Base-by-base conservation (phyloP, 1,140 invertebrate species). In the Heliothis virescens region DNA sequence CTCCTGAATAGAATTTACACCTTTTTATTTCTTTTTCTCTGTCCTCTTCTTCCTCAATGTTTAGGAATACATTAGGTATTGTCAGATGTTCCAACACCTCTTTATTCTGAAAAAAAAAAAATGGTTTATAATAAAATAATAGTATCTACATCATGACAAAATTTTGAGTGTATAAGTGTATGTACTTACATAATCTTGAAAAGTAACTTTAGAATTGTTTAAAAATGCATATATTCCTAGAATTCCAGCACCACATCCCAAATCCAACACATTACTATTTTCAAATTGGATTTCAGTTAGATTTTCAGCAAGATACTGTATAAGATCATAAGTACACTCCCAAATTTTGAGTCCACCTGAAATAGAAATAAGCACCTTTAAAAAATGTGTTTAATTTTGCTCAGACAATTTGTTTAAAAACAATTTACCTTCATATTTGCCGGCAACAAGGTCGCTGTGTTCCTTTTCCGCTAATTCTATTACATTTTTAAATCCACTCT, bases 151-250 rank as follows among this genome's bases (percentile, higher is more conserved):
- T 12, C 11, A 3, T 52, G 0, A 52, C 10, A 52, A 11, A 26
- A 26, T 34, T 1, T 34, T 34, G 3, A 34, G 3, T 34, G 34
- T 34, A 5, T 34, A 34, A 2, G 7, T 34, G 34, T 7, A 62
- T 13, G 29, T 83, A 95, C 96, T 95, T 95, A 98, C 98, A 96
- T 98, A 99, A 95, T 99, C 98, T 95, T 99, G 98, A 95, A 98
- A 98, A 89, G 97, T 96, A 29, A 98, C 97, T 26, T 63, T 74
- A 3, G 97, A 96, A 72, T 96, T 96, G 86, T 95, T 95, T 13
- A 96, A 88, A 67, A 97, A 94, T 53, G 97, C 95, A 88, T 97
- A 95, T 47, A 99, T 96, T 62, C 98, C 98, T 73, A 98, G 92
- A 50, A 99, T 93, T 18, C 98, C 98, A 62, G 96, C 95, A 41